Conservation (phyloP, 2,797 vertebrate species). For the Decapterus maruadsi region DNA sequence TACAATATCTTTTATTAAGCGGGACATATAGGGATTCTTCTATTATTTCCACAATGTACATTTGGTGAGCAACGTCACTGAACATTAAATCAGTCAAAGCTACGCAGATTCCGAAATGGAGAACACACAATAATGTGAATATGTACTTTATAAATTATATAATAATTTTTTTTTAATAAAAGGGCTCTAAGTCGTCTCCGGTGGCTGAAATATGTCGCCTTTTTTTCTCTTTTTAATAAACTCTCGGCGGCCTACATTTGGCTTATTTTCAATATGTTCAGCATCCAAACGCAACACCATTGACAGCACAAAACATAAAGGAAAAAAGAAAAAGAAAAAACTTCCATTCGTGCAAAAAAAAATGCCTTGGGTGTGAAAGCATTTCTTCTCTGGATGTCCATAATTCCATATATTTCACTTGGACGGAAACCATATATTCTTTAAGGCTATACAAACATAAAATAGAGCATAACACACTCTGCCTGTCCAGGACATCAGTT, state of each 20-base stretch:
- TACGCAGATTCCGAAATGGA: conserved; percentile 87
- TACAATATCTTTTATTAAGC: conserved; percentile 91
- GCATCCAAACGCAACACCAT: conserved; percentile 89
- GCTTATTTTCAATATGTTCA: conserved; percentile 89
- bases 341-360: conserved; percentile 96
- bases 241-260: conserved; percentile 86
- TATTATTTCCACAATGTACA: conserved; percentile 85
- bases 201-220: conserved; percentile 85
- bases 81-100: conserved; percentile 90
- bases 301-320: conserved; percentile 85
- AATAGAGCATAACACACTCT: conserved; percentile 89
- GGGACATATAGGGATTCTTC: conserved; percentile 88
- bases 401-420: conserved; percentile 89
- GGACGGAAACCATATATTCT: conserved; percentile 88
- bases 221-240: conserved; percentile 85
- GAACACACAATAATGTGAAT: conserved; percentile 89
- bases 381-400: conserved; percentile 93
- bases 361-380: conserved; percentile 92
- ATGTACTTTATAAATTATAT: conserved; percentile 87
- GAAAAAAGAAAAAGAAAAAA: conserved; percentile 77
- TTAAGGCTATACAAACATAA: conserved; percentile 98
- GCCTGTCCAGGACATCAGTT: conserved; percentile 78
- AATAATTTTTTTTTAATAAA: conserved; percentile 76
- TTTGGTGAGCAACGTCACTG: conserved; percentile 87
- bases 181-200: conserved; percentile 82